Evolutionary conservation across 2,113 vertebrate species (phyloP), one percentile per base, ranked within the genome.

Genomic region (Mastomys coucha): DNA sequence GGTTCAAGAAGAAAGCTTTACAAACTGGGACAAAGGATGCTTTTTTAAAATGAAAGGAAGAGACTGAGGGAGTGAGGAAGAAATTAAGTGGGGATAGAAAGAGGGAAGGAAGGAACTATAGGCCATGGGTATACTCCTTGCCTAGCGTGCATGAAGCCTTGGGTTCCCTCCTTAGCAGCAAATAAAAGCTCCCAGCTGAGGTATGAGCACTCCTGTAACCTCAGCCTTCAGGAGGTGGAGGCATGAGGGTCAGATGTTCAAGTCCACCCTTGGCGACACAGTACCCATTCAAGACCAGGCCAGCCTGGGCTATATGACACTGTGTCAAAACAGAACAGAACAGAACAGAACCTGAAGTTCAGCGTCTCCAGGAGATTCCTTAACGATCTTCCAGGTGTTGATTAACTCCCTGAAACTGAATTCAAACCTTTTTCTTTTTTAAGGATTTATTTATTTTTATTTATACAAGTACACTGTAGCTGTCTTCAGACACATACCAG

Each of bases 1-100:
- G 49, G n/a, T 26, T 91, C 70, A 91, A 89, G 45, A 94, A 94
- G 26, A 94, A 96, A 89, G 39, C 92, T 16, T 78, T 75, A 77
- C 17, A 96, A 92, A 86, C 28, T 82, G 56, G 24, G 39, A 93
- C 88, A 95, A 91, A 93, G 77, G 60, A 28, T 7, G 13, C 67
- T 16, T 69, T 69, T 19, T 56, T 91, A 53, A 16, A 39, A 67
- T 56, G 1, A 33, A 16, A 24, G 51, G 8, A 36, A 39, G 51
- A 6, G 31, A 49, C 42, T 51, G 65, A 51, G 19, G 42, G 63
- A 69, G 42, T 86, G 17, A 67, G 31, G 10, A 51, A 86, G 42
- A 63, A 49, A 13, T 22, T 28, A 63, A 67, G 60, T 11, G 16
- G 16, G 28, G 3, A 42, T 24, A 9, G n/a, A 24, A 45, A 26